These are phyloP conservation scores for Drosophila burlai DNA, from an alignment of 1,140 invertebrate genomes.

Conservation along the genomic window DNA sequence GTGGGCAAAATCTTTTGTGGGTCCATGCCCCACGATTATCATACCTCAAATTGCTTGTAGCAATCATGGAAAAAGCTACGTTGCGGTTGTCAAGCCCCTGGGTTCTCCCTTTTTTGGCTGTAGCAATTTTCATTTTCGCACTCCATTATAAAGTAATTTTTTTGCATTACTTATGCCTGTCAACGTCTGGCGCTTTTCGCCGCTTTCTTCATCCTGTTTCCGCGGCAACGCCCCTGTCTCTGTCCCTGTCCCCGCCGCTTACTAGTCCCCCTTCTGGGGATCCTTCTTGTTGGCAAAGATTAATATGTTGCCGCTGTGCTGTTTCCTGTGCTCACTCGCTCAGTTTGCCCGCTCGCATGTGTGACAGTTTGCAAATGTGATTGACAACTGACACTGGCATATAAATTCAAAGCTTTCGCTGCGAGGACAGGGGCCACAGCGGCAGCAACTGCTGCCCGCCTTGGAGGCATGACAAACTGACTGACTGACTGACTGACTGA, in stretches of 20 bases:
- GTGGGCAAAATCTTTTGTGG: slow-evolving; percentile 47
- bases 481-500: slow-evolving; percentile 38
- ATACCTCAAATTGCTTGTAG: slow-evolving; percentile 82
- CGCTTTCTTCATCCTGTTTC: slow-evolving; percentile 75
- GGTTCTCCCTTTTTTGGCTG: slow-evolving; percentile 22
- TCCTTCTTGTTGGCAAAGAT: slow-evolving; percentile 79
- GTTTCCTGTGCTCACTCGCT: slow-evolving; percentile 58
- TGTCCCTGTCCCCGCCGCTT: background rate
- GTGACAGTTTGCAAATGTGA: slow-evolving; percentile 84
- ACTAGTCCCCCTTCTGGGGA: slow-evolving; percentile 10
- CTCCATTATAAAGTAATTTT: slow-evolving; percentile 84
- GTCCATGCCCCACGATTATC: slow-evolving; percentile 64
- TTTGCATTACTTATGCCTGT: slow-evolving; percentile 83
- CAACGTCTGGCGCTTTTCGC: slow-evolving; percentile 64
- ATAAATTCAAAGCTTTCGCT: slow-evolving; percentile 81
- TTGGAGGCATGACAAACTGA: slow-evolving; percentile 62
- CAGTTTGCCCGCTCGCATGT: slow-evolving; percentile 64
- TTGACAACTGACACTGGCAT: slow-evolving; percentile 83
- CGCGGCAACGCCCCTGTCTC: slow-evolving; percentile 55
- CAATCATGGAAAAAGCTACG: slow-evolving; percentile 73
- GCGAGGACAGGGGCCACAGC: slow-evolving; percentile 31
- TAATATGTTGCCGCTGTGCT: slow-evolving; percentile 77
- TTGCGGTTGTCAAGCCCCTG: slow-evolving; percentile 22
- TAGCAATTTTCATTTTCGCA: slow-evolving; percentile 82
- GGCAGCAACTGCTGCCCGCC: slow-evolving; percentile 36